A percentile compares a stretch with the other conserved stretches of the same genome.
phyloP scores from a whole-genome alignment of 2,113 vertebrate genomes.

The Saimiri boliviensis region DNA sequence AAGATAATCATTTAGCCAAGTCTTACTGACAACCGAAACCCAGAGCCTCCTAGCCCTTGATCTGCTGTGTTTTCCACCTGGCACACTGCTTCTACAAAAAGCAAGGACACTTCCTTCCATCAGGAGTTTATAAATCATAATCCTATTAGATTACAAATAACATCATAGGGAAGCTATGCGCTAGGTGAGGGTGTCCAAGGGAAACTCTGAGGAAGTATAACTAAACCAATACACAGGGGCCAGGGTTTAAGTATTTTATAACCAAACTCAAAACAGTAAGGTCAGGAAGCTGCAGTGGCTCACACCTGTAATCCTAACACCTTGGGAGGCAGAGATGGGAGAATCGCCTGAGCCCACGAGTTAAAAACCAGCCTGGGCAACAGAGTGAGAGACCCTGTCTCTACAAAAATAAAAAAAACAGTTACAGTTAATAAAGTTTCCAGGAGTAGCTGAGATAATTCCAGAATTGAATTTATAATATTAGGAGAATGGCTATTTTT shows the following conservation, averaged over 20 bases:
- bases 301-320: too few species aligned
- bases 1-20: not conserved
- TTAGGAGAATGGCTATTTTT: not conserved
- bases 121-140: not conserved
- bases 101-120: not conserved
- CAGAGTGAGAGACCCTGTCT: too few species aligned
- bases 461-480: not conserved
- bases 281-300: not conserved
- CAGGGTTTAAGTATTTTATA: not conserved
- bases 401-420: too few species aligned
- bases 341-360: too few species aligned
- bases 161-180: not conserved
- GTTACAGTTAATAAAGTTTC: not conserved
- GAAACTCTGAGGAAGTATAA: not conserved
- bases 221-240: not conserved
- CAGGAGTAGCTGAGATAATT: not conserved
- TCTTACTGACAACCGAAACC: not conserved
- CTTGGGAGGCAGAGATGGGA: too few species aligned
- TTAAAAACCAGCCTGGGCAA: too few species aligned
- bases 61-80: not conserved
- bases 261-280: not conserved
- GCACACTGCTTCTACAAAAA: not conserved
- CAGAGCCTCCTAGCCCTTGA: not conserved
- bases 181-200: not conserved
- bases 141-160: not conserved